Base-by-base conservation (phyloP, 1,140 invertebrate species). In the Propsilocerus akamusi region DNA sequence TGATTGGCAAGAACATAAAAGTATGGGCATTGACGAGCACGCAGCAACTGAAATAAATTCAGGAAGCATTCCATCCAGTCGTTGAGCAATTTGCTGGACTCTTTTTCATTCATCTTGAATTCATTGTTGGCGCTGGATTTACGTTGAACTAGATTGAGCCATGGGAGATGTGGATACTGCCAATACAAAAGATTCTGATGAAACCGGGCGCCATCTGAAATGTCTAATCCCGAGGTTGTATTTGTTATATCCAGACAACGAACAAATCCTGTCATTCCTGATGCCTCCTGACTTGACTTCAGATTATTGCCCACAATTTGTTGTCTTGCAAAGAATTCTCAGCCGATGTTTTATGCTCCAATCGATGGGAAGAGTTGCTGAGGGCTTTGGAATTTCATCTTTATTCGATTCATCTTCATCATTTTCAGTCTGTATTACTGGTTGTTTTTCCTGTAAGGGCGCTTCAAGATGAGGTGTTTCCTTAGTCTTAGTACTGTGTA, bases 1-100 rank as follows among this genome's bases (percentile, higher is more conserved):
- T 77, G 76, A 64, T 91, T 88, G 2, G 86, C 79, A 62, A 91
- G 92, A 4, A 95, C 68, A 66, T 96, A 97, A 69, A 97, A 96
- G 61, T 89, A 97, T 7, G 92, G 89, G 66, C 92, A 96, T 58
- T 93, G 86, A 23, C 80, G 73, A 0, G 86, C 79, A 54, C 87
- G 72, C 7, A 96, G 57, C 23, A 91, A 66, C 63, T 83, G 81
- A 66, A 85, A 87, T 14, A 86, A 59, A 0, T 85, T 87, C 30
- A 81, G 72, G 54, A 94, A 88, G 64, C 89, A 91, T 48, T 85
- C 80, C 34, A 76, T 75, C 87, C 85, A 91, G 54, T 87, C 81
- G 48, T 67, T 72, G 17, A 80, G 75, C 14, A 90, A 59, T 2
- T 74, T 69, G 46, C 79, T 72, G 53, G 60, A 57, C 28, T 65